Conservation (phyloP, 2,797 vertebrate genomes). For the Rhinella marina region DNA sequence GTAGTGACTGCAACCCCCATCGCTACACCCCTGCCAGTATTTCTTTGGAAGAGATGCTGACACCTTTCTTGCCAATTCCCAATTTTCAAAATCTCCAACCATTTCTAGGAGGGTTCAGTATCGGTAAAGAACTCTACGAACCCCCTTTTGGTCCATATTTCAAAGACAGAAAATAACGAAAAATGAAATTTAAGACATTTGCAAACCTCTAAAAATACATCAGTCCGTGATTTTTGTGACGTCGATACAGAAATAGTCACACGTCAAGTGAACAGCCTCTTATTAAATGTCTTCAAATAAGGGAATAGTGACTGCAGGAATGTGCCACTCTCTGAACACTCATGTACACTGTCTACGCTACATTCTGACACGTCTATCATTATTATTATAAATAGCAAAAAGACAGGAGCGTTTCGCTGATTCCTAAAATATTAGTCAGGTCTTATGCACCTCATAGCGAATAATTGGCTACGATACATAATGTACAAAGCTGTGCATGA, state of each 20-base stretch:
- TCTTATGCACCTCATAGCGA: not conserved
- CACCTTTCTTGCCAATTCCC: too few relatives aligned
- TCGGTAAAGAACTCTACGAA: not conserved
- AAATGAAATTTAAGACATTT: not conserved
- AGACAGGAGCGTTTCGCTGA: not conserved
- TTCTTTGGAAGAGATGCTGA: too few relatives aligned
- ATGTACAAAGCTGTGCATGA: conserved; percentile 3
- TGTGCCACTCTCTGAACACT: not conserved
- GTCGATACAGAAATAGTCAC: not conserved
- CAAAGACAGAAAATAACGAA: not conserved
- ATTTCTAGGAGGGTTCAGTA: not conserved
- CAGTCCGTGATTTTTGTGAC: not conserved
- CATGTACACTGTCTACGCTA: not conserved
- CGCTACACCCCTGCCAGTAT: too few relatives aligned
- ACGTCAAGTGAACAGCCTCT: not conserved
- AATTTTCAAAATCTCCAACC: too few relatives aligned
- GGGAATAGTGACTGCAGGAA: not conserved
- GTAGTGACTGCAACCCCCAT: too few relatives aligned
- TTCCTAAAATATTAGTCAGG: not conserved
- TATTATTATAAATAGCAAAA: conserved; percentile 13
- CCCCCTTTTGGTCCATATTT: not conserved
- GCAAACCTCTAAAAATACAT: not conserved
- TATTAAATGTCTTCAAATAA: conserved; percentile 4
- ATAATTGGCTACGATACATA: conserved; percentile 12
- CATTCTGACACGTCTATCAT: conserved; percentile 22